These are phyloP conservation scores for Selene dorsalis DNA, from an alignment of 2,797 vertebrate species.

Conservation along the genomic window DNA sequence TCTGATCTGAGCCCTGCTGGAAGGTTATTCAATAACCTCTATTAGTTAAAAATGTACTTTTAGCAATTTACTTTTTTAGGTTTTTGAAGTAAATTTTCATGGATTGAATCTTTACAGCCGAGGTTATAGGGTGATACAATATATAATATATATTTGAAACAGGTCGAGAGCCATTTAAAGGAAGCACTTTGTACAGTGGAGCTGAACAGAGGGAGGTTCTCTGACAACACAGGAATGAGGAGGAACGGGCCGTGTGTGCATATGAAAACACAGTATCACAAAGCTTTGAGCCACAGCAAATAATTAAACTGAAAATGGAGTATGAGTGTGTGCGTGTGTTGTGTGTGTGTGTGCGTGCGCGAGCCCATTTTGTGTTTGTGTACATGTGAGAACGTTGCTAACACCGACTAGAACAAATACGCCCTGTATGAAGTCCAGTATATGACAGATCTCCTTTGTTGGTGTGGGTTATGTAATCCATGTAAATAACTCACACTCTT, in stretches of 20 bases:
- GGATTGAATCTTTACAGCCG: background rate
- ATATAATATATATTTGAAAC: background rate
- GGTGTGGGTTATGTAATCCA: slow-evolving; percentile 60
- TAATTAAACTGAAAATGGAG: slow-evolving; percentile 50
- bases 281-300: slow-evolving; percentile 47
- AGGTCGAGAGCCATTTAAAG: background rate
- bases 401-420: slow-evolving; percentile 60
- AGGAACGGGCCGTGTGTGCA: slow-evolving; percentile 45
- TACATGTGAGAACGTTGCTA: background rate
- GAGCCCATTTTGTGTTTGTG: background rate
- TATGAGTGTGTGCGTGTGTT: slow-evolving; percentile 1
- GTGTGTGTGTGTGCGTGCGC: background rate
- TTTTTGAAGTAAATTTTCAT: no score
- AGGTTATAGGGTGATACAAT: background rate
- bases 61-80: background rate
- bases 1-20: background rate
- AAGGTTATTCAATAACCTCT: background rate
- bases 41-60: no score
- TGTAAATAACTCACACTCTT: slow-evolving; percentile 29
- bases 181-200: slow-evolving; percentile 1
- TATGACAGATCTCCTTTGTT: slow-evolving; percentile 61
- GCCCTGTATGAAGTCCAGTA: slow-evolving; percentile 36
- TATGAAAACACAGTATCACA: slow-evolving; percentile 57
- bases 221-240: slow-evolving; percentile 58
- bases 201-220: slow-evolving; percentile 23